These are phyloP conservation scores for Schizaphis graminum DNA, from an alignment of 2,888 invertebrate species.

Conservation along the genomic window DNA sequence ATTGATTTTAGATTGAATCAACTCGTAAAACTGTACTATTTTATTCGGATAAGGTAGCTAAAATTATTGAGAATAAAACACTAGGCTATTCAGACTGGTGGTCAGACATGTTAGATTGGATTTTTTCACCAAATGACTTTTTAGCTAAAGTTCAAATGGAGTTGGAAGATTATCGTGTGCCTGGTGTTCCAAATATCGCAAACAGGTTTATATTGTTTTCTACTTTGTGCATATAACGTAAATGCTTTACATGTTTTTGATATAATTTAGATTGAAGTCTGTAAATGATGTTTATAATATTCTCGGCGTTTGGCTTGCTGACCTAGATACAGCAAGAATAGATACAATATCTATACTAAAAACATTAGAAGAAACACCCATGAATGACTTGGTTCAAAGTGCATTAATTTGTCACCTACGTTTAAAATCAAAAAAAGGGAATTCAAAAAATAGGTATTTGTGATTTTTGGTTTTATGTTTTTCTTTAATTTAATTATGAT, in stretches of 20 bases:
- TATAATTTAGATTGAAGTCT: slow-evolving; percentile 41
- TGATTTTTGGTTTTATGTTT: not conserved
- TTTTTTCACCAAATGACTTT: slow-evolving; percentile 66
- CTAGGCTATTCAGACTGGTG: slow-evolving; percentile 71
- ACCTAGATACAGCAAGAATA: slow-evolving; percentile 70
- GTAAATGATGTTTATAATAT: slow-evolving; percentile 46
- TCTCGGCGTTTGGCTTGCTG: slow-evolving; percentile 67
- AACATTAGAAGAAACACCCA: slow-evolving; percentile 69
- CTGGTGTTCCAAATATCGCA: slow-evolving; percentile 60
- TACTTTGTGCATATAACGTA: not conserved
- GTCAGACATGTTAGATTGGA: slow-evolving; percentile 71
- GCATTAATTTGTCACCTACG: slow-evolving; percentile 76
- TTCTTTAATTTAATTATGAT: not conserved
- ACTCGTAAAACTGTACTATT: slow-evolving; percentile 60
- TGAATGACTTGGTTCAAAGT: slow-evolving; percentile 71
- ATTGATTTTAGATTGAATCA: slow-evolving; percentile 55
- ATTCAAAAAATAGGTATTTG: slow-evolving; percentile 68
- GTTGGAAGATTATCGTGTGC: slow-evolving; percentile 54
- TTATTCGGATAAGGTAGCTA: slow-evolving; percentile 68
- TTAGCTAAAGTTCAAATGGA: slow-evolving; percentile 51
- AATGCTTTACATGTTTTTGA: not conserved
- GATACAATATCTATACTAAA: slow-evolving; percentile 70
- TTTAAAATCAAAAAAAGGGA: slow-evolving; percentile 68
- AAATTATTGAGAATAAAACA: slow-evolving; percentile 69
- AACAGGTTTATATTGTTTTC: slow-evolving; percentile 41